Conservation (phyloP, 2,113 vertebrate genomes). For the Phrynosoma platyrhinos region DNA sequence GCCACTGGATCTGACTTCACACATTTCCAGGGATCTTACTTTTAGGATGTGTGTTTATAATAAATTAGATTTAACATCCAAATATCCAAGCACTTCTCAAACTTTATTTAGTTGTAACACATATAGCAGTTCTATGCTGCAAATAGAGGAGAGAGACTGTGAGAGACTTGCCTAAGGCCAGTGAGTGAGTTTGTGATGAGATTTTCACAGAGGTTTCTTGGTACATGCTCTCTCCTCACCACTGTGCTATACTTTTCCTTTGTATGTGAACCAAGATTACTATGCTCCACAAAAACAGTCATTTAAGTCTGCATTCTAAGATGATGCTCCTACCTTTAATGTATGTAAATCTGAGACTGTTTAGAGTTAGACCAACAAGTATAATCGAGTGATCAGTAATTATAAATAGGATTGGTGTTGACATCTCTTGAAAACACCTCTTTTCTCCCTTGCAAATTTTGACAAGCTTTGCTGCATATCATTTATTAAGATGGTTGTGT, state of each 20-base stretch:
- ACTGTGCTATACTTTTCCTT: background rate
- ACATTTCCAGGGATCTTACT: background rate
- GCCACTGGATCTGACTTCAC: background rate
- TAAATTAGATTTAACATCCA: background rate
- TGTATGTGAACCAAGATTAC: background rate
- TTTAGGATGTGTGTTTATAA: background rate
- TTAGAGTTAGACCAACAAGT: background rate
- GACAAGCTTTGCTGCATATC: background rate
- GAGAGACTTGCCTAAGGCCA: background rate
- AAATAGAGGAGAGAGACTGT: background rate
- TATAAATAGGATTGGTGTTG: background rate
- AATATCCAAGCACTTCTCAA: background rate
- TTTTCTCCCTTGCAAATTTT: background rate
- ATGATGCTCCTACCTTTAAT: background rate
- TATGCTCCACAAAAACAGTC: background rate
- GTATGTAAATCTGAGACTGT: background rate
- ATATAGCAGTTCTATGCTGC: background rate
- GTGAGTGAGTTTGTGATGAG: background rate
- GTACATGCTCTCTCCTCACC: too few relatives aligned
- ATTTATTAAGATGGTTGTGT: background rate
- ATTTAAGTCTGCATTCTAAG: background rate
- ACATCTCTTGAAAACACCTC: background rate
- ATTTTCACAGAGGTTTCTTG: background rate
- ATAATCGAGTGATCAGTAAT: background rate
- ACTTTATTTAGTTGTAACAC: background rate